Conservation (phyloP, 1,140 invertebrate species). For the Oryctes rhinoceros region DNA sequence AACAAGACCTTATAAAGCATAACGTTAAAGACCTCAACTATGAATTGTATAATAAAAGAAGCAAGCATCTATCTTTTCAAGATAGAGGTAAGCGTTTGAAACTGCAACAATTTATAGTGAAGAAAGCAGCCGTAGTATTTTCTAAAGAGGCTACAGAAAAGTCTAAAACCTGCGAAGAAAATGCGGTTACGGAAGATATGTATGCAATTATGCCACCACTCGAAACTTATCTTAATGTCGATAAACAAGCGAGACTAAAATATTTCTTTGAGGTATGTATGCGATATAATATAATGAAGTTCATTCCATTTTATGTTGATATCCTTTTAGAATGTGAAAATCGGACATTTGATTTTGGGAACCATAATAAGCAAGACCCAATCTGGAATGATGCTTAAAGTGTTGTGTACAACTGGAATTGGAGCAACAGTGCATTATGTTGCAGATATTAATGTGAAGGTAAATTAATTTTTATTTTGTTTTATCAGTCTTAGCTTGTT, state of each 20-base stretch:
- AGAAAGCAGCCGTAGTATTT: constrained; percentile 77
- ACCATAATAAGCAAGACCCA: constrained; percentile 77
- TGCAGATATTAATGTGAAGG: constrained; percentile 85
- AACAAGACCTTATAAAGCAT: constrained; percentile 73
- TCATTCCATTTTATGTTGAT: constrained; percentile 41
- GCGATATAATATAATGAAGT: constrained; percentile 38
- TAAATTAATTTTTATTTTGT: constrained; percentile 53
- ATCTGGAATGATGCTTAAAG: constrained; percentile 79
- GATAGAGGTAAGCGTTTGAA: constrained; percentile 83
- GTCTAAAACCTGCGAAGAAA: constrained; percentile 58
- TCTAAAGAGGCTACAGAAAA: constrained; percentile 57
- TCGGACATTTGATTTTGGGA: constrained; percentile 85
- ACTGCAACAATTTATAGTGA: constrained; percentile 83
- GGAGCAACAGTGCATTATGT: constrained; percentile 80
- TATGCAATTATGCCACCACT: constrained; percentile 86
- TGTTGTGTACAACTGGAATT: constrained; percentile 76
- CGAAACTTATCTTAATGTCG: constrained; percentile 81
- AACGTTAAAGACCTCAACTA: constrained; percentile 76
- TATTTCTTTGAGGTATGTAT: constrained; percentile 81
- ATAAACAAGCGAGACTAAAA: constrained; percentile 74
- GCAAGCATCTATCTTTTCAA: constrained; percentile 79
- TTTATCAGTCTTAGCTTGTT: too few species aligned
- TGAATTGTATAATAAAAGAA: constrained; percentile 77
- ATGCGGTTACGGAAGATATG: constrained; percentile 67
- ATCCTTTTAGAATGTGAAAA: constrained; percentile 74